Evolutionary conservation across 2,113 vertebrate species (phyloP), one percentile per base, ranked within the genome.

Genomic region (Willisornis vidua): DNA sequence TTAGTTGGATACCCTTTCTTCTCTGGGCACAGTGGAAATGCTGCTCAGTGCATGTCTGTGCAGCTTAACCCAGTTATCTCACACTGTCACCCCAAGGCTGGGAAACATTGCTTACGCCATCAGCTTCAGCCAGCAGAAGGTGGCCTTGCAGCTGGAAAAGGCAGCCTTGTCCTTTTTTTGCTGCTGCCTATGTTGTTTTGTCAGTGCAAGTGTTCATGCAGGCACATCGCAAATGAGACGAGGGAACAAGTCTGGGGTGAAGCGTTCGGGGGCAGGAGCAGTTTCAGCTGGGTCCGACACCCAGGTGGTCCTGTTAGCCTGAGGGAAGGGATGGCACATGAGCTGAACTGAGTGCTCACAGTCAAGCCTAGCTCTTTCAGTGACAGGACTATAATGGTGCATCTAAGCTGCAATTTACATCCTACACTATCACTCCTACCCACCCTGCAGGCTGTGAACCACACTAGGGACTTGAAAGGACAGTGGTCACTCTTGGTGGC

Each of bases 11-110:
- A n/a, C 12, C 4, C 6, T 61, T 14, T 66, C 29, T 75, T 75
- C 78, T 59, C 58, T 19, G 11, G 9, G 37, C n/a, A 46, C 23
- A 37, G 39, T 46, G 52, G 28, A 62, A 61, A 66, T 62, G 58
- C 70, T 3, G 3, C 26, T 75, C n/a, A 49, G 29, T 0, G 0
- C 7, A 3, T 3, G 26, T 19, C 17, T 23, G 18, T 35, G 33
- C 31, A 29, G 19, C 20, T 73, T 52, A 51, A 76, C 31, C 28
- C 0, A 0, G 67, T 83, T 54, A 70, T 37, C 45, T 67, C 2
- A 9, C 16, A 20, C 28, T 0, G 3, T 49, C 55, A 45, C 6
- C 26, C 23, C 55, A 62, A 78, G 61, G 51, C 46, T 52, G 35
- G 41, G 39, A 45, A 77, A 61, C 31, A 3, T 14, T 59, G 67